Percentiles rank a stretch among this genome's conserved stretches.
Evolutionary conservation across 2,797 vertebrate species (phyloP).

Genomic region (Tenualosa ilisha): DNA sequence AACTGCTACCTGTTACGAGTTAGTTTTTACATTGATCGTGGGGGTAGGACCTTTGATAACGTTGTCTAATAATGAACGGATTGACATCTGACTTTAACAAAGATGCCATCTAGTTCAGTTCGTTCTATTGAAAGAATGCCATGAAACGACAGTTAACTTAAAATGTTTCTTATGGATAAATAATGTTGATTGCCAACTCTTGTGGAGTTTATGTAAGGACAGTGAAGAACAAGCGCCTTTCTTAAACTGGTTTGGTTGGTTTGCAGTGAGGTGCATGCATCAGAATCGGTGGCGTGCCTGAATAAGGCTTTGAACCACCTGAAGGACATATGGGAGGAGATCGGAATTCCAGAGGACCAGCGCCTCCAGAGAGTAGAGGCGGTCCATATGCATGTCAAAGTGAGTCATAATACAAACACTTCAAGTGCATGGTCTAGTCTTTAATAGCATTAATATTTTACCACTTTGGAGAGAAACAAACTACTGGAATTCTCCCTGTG

Average conservation of each 20-base stretch:
- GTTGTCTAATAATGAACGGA: too few species aligned
- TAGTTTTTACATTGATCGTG: too few species aligned
- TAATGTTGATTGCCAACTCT: too few species aligned
- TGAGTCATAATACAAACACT: slow-evolving; percentile 54
- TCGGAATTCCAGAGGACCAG: slow-evolving; percentile 92
- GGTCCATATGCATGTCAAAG: slow-evolving; percentile 87
- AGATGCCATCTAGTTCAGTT: too few species aligned
- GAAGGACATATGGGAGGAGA: slow-evolving; percentile 92
- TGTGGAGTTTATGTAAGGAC: too few species aligned
- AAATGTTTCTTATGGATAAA: too few species aligned
- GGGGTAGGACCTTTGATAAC: too few species aligned
- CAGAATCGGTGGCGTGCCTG: slow-evolving; percentile 85
- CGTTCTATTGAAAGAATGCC: too few species aligned
- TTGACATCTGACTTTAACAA: too few species aligned
- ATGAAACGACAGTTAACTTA: too few species aligned
- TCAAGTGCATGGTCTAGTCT: not conserved
- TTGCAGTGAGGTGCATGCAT: slow-evolving; percentile 84
- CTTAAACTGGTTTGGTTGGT: slow-evolving; percentile 22
- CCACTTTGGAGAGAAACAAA: too few species aligned
- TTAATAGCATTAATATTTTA: not conserved
- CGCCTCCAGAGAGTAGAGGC: slow-evolving; percentile 84
- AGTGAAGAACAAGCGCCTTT: not conserved
- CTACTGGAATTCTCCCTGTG: not conserved
- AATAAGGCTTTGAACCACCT: slow-evolving; percentile 80
- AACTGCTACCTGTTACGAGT: too few species aligned